phyloP scores from a whole-genome alignment of 2,113 vertebrate genomes.

The Bagarius yarrelli region DNA sequence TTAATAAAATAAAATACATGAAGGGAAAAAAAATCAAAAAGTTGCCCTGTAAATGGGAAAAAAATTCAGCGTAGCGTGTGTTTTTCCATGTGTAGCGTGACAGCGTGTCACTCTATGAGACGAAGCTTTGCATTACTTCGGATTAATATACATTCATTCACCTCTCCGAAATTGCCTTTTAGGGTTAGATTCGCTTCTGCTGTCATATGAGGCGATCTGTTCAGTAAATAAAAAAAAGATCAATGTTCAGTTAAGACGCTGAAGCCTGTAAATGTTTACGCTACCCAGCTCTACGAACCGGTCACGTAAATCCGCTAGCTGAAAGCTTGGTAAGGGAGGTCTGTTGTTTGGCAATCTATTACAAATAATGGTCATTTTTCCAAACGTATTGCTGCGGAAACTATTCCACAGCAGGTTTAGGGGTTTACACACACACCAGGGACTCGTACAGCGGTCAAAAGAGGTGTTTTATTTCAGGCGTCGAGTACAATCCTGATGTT shows the following conservation, averaged over 20 bases:
- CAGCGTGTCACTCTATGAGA: slow-evolving; percentile 7
- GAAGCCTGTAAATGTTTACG: slow-evolving; percentile 12
- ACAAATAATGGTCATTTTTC: slow-evolving; percentile 39
- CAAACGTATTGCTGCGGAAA: slow-evolving; percentile 12
- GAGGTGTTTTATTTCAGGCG: slow-evolving; percentile 9
- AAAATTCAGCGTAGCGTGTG: neutral
- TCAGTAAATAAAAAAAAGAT: slow-evolving; percentile 41
- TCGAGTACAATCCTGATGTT: neutral
- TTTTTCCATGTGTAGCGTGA: slow-evolving; percentile 19
- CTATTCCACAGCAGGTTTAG: neutral
- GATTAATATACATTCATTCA: slow-evolving; percentile 13
- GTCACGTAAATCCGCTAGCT: slow-evolving; percentile 24
- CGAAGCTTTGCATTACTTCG: slow-evolving; percentile 22
- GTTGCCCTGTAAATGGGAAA: neutral
- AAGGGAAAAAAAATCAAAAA: slow-evolving; percentile 14
- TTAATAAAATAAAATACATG: slow-evolving; percentile 31
- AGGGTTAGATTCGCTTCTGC: slow-evolving; percentile 20
- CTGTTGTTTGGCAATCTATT: slow-evolving; percentile 25
- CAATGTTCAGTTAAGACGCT: slow-evolving; percentile 14
- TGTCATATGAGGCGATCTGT: slow-evolving; percentile 27
- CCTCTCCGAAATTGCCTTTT: slow-evolving; percentile 32
- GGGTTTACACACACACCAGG: neutral
- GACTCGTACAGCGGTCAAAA: slow-evolving; percentile 2
- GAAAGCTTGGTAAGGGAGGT: slow-evolving; percentile 29
- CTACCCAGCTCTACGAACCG: slow-evolving; percentile 26